These are phyloP conservation scores for Drosophila setifemur DNA, from an alignment of 1,140 invertebrate genomes.

Conservation along the genomic window DNA sequence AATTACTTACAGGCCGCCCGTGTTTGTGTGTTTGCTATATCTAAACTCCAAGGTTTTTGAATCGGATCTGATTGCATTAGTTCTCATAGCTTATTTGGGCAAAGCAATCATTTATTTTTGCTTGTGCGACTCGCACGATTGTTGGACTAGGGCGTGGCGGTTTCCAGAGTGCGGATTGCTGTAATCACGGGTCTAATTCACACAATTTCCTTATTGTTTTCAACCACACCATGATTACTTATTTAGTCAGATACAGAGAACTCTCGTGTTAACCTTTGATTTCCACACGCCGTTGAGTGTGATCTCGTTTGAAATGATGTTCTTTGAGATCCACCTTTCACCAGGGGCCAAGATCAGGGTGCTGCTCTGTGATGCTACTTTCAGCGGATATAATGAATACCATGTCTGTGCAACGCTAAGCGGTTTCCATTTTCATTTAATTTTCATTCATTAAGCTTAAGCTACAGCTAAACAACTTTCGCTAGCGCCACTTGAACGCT, in stretches of 20 bases:
- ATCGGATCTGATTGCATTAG: conserved; percentile 35
- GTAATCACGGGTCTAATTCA: conserved; percentile 41
- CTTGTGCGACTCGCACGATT: neutral
- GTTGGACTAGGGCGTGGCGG: neutral
- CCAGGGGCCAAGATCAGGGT: conserved; percentile 23
- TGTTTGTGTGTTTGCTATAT: conserved; percentile 16
- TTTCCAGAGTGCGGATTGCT: conserved; percentile 9
- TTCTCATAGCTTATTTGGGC: conserved; percentile 10
- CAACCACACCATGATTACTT: conserved; percentile 31
- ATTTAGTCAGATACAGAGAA: conserved; percentile 8
- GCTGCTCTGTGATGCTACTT: neutral
- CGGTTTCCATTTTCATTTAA: conserved; percentile 9
- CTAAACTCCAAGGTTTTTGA: conserved; percentile 21
- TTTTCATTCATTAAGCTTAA: conserved; percentile 50
- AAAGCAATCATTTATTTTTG: neutral
- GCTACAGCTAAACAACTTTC: conserved; percentile 37
- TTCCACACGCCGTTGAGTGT: conserved; percentile 20
- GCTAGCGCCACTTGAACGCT: conserved; percentile 2
- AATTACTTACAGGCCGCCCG: conserved; percentile 37
- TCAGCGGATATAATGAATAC: neutral
- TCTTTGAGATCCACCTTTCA: conserved; percentile 35
- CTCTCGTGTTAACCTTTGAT: conserved; percentile 16
- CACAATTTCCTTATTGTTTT: conserved; percentile 69
- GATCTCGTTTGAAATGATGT: neutral
- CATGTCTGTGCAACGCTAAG: neutral